Base-by-base conservation (phyloP, 2,113 vertebrate genomes). In the Myxocyprinus asiaticus region DNA sequence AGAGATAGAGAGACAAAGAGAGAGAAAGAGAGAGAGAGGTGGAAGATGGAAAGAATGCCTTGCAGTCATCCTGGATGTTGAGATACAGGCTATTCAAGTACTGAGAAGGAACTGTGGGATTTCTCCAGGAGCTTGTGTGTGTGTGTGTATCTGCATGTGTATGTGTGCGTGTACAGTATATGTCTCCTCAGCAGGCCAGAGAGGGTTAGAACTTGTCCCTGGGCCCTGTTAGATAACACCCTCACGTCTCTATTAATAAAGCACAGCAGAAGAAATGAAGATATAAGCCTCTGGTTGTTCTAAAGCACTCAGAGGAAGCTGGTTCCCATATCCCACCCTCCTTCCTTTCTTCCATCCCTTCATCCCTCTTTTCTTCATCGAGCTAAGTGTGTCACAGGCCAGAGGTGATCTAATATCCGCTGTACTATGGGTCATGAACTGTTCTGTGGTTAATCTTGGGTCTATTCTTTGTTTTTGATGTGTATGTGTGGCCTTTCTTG, bases 101-200 rank as follows among this genome's bases (percentile, higher is more conserved):
- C 67, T 51, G 65, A 53, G 76, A 84, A 86, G 85, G 83, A 82
- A 85, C 73, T 17, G 61, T 83, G 85, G 82, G 67, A 50, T 50
- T 48, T 61, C 22, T 55, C 63, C 63, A 53, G 62, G 62, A 63
- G 33, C 76, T 66, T 65, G 70, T 68, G 61, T 42, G 22, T 47
- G 14, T 47, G 11, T 12, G 45, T 66, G 65, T 33, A 33, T 33
- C 22, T 33, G 22, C 22, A 33, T 33, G 22, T 33, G 22, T 33
- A 33, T 33, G 22, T 33, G 22, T 33, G 22, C 1, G 22, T 33
- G 22, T 33, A 33, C 22, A 33, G 22, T 33, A 33, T 33, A 33
- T 33, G 22, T 33, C 22, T 33, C 22, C 22, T 22, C 70, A 11
- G 17, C 67, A 33, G 47, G 71, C 53, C 76, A 79, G 12, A 4